Base-by-base conservation (phyloP, 2,113 vertebrate species). In the Pelecanoides urinatrix region DNA sequence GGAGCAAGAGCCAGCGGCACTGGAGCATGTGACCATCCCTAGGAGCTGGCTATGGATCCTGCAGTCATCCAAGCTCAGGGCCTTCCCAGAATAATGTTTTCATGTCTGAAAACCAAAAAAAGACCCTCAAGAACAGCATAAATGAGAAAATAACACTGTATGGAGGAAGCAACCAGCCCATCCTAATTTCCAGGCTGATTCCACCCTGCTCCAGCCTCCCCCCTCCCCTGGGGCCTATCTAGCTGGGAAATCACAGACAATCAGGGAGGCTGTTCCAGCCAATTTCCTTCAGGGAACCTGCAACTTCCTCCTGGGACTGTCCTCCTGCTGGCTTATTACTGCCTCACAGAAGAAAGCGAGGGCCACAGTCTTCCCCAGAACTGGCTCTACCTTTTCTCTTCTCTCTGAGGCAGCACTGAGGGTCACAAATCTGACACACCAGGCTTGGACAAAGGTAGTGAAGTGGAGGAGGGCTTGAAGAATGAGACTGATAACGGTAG, bases 231-330 rank as follows among this genome's bases (percentile, higher is more conserved):
- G 58, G 91, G 92, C 92, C 91, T 94, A 94, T 91, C 80, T 95
- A 79, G 89, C 93, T 96, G 94, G 94, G 89, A 95, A 95, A 96
- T 97, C 94, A 7, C 74, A 96, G 88, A 91, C 79, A 96, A 95
- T 83, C 63, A 56, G 74, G 71, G 96, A 94, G 94, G 89, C 81
- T 94, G 92, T 91, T 96, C 96, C 93, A 96, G 89, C 91, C 91
- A 95, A 85, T 89, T 97, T 97, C 96, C 92, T 96, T 94, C 77
- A 94, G 96, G 92, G 95, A 95, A 97, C 92, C 92, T 96, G 88
- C 79, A 93, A 92, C 92, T 96, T 94, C 91, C 88, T 94, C 82
- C 78, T 95, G 92, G 92, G 94, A 95, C 85, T 87, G 83, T 94
- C 96, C 93, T 88, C 73, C 81, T 9, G 11, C 49, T 25, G 53